A percentile compares a stretch with the other conserved stretches of the same genome.
phyloP scores from a whole-genome alignment of 2,797 vertebrate genomes.

The Muscicapa striata region DNA sequence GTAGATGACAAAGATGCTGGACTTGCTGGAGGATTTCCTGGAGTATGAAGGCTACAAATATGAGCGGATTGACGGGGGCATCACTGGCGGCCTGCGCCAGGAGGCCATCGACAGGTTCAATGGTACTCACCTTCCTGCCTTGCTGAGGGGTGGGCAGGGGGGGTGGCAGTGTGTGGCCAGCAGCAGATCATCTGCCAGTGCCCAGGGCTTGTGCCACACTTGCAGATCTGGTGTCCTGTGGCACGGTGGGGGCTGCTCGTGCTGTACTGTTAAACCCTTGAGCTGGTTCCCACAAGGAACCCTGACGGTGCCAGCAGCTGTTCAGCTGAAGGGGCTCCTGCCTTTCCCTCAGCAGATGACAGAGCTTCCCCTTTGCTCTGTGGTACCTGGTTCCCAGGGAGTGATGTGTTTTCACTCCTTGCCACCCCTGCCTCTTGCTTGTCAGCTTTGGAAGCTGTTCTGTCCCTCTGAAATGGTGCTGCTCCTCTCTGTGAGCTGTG shows the following conservation, averaged over 20 bases:
- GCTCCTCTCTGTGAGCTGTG: background rate
- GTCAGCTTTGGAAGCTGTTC: fast-evolving
- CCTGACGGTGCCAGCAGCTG: background rate
- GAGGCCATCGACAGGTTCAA: constrained; percentile 99
- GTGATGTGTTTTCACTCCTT: background rate
- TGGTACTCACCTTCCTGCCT: constrained; percentile 68
- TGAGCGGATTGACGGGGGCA: constrained; percentile 93
- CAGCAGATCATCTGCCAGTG: background rate
- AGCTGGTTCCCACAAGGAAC: background rate
- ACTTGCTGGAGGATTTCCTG: constrained; percentile 95
- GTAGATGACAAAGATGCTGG: constrained; percentile 99
- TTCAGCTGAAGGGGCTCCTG: background rate
- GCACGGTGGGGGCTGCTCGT: fast-evolving
- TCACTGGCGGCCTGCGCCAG: constrained; percentile 93
- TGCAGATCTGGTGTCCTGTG: fast-evolving
- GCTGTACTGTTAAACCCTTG: fast-evolving
- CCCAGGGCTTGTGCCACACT: background rate
- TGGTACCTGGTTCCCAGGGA: background rate
- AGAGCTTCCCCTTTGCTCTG: background rate
- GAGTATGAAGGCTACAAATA: constrained; percentile 98
- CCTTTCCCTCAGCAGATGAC: background rate
- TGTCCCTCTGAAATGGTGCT: background rate
- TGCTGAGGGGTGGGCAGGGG: fast-evolving
- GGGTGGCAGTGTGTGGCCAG: background rate
- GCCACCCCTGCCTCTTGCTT: background rate